Evolutionary conservation across 2,888 invertebrate genomes (phyloP).

Genomic region (Agelastica alni): DNA sequence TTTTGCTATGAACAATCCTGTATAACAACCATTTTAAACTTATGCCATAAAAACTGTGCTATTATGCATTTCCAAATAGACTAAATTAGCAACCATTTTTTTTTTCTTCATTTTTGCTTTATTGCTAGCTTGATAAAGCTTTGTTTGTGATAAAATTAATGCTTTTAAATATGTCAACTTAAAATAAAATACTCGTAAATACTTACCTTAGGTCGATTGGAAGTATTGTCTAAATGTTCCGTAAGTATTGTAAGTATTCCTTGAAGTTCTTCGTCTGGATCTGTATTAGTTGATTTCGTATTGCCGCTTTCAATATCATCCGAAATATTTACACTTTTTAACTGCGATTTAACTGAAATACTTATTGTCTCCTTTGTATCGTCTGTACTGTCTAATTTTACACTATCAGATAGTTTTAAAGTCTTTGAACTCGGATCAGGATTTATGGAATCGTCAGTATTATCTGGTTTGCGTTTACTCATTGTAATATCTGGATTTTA

Average conservation of each 20-base stretch:
- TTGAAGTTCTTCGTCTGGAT: conserved; percentile 19
- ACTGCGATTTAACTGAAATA: neutral
- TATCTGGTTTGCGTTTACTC: conserved; percentile 25
- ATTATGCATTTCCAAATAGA: too few relatives aligned
- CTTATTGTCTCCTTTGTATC: neutral
- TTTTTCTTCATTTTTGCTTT: too few relatives aligned
- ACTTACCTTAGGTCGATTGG: conserved; percentile 22
- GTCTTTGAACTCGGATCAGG: conserved; percentile 1
- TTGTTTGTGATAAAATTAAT: too few relatives aligned
- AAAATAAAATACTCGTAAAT: neutral
- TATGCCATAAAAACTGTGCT: too few relatives aligned
- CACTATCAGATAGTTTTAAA: conserved; percentile 1
- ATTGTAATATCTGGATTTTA: conserved; percentile 17
- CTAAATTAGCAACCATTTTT: too few relatives aligned
- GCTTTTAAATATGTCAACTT: too few relatives aligned
- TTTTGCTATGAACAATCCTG: too few relatives aligned
- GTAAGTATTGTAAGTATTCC: neutral
- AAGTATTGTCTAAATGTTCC: neutral
- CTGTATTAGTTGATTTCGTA: conserved; percentile 24
- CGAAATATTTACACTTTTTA: conserved; percentile 3
- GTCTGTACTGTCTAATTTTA: neutral
- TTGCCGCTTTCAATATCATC: conserved; percentile 6
- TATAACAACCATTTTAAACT: too few relatives aligned
- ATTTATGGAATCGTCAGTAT: conserved; percentile 2
- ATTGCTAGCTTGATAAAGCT: too few relatives aligned